Evolutionary conservation across 92 coral and sea anemone genomes (phyloP), one percentile per base, ranked within the genome.

Genomic region (Phenganax subtilis): DNA sequence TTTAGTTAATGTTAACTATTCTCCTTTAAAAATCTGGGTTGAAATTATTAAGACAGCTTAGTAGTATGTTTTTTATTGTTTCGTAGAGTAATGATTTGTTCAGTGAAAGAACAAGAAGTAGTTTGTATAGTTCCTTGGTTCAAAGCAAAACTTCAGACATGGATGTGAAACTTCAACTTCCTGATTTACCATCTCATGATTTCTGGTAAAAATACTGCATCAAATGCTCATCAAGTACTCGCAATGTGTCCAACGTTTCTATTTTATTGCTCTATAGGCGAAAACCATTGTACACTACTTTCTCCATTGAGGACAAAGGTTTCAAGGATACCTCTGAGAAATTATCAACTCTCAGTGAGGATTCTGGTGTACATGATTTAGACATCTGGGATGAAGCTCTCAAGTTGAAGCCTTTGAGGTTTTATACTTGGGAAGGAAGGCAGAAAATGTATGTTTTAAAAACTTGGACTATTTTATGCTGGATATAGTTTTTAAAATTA

Each of bases 311-410:
- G 68, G 98, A 94, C 85, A 97, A 96, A 77, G 97, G 99, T 6
- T 90, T 96, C 73, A 88, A 85, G 75, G 98, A 93, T 75, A 73
- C 89, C 20, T 76, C 87, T 16, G 90, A 90, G 28, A 82, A 88
- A 16, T 85, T 73, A 53, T 86, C 91, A 16, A 54, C 71, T 11
- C 17, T 57, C 29, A 30, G 57, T 57, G 59, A 78, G 60, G 61
- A 28, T 10, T 69, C 76, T 27, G 84, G 76, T 66, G 64, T 58
- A 44, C 73, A 71, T 28, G 57, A 27, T 17, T 80, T 30, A 63
- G 91, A 90, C 51, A 86, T 96, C 31, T 96, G 99, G 99, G 69
- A 86, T 59, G 89, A 87, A 57, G 99, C 97, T 14, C 82, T 93
- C 58, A 80, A 85, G 55, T 72, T 86, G 51, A 81, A 93, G 51